A percentile compares a stretch with the other conserved stretches of the same genome.
phyloP scores from a whole-genome alignment of 1,140 invertebrate genomes.

The Hyposmocoma kahamanoa region DNA sequence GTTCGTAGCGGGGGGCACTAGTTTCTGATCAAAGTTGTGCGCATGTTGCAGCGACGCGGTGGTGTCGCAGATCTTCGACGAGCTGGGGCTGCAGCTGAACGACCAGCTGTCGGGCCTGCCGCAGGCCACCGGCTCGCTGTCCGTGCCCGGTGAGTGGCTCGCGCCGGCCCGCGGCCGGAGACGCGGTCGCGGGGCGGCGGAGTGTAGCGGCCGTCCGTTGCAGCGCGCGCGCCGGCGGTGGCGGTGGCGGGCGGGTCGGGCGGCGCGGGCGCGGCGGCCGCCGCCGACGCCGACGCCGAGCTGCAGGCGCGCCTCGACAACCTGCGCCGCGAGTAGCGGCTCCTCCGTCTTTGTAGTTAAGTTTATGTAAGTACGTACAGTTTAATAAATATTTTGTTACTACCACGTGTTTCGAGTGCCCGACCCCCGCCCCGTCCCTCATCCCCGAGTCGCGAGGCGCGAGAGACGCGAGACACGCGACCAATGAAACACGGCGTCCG shows the following conservation, averaged over 20 bases:
- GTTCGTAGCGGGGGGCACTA: too few species aligned
- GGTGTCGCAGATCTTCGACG: conserved; percentile 95
- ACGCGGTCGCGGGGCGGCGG: conserved; percentile 17
- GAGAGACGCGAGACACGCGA: too few species aligned
- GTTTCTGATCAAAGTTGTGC: too few species aligned
- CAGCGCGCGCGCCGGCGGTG: conserved; percentile 68
- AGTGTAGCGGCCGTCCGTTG: conserved; percentile 50
- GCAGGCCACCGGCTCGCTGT: conserved; percentile 79
- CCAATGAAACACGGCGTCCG: too few species aligned
- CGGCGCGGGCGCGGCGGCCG: conserved; percentile 72
- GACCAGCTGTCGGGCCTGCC: conserved; percentile 92
- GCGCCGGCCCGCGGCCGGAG: background rate
- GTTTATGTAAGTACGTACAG: conserved; percentile 32
- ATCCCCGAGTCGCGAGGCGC: too few species aligned
- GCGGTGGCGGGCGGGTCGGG: conserved; percentile 71
- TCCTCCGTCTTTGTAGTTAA: conserved; percentile 10
- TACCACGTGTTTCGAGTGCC: conserved; percentile 1
- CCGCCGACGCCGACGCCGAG: conserved; percentile 94
- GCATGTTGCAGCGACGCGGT: conserved; percentile 83
- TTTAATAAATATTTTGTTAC: conserved; percentile 32
- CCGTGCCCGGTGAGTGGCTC: conserved; percentile 51
- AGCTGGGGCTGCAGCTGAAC: conserved; percentile 94
- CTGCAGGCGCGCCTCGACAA: conserved; percentile 96
- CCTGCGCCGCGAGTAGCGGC: conserved; percentile 87
- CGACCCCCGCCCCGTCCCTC: too few species aligned